phyloP scores from a whole-genome alignment of 2,113 vertebrate species.

The Xyrauchen texanus region DNA sequence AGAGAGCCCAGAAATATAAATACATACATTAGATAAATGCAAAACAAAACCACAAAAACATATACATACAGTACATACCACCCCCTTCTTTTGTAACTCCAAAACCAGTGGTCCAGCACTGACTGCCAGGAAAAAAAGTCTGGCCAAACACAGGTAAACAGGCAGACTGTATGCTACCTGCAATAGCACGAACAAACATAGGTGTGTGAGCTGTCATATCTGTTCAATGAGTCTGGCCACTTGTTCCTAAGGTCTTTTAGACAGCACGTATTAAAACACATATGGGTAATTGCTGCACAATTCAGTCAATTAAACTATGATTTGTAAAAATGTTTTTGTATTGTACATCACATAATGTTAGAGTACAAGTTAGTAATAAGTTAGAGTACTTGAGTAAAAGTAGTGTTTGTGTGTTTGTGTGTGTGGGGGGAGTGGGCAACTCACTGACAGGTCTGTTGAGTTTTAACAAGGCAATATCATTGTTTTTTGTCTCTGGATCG shows the following conservation, averaged over 20 bases:
- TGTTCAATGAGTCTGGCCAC: background rate
- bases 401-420: background rate
- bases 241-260: background rate
- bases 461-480: slow-evolving; percentile 80
- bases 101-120: slow-evolving; percentile 84
- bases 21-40: slow-evolving; percentile 6
- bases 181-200: slow-evolving; percentile 14
- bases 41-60: background rate
- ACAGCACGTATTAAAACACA: too few relatives aligned
- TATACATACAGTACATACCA: slow-evolving; percentile 48
- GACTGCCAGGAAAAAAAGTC: slow-evolving; percentile 68
- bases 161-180: slow-evolving; percentile 78
- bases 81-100: slow-evolving; percentile 62
- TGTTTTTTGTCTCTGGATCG: slow-evolving; percentile 68
- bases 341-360: too few relatives aligned
- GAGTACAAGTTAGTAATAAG: too few relatives aligned
- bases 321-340: too few relatives aligned
- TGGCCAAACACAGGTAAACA: slow-evolving; percentile 79
- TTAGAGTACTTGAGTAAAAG: too few relatives aligned
- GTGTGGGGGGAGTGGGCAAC: too few relatives aligned
- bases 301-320: too few relatives aligned
- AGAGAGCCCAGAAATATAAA: background rate
- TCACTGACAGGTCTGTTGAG: slow-evolving; percentile 73
- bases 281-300: too few relatives aligned
- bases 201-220: background rate